A percentile compares a stretch with the other conserved stretches of the same genome.
Evolutionary conservation across 2,797 vertebrate species (phyloP).

Genomic region (Prunella strophiata): DNA sequence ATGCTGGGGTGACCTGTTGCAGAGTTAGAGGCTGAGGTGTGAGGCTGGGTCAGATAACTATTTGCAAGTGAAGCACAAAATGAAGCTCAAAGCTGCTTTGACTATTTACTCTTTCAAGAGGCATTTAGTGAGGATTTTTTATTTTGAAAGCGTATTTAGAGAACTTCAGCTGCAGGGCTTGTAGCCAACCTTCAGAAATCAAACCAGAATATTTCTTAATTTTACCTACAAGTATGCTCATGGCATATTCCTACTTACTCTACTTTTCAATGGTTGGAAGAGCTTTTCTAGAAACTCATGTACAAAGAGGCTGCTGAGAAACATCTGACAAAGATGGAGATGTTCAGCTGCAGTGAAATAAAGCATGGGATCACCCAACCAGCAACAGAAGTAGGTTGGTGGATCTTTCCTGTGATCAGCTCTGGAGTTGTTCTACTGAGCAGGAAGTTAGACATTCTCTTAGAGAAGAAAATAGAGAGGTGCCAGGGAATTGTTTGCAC

Average conservation of each 20-base stretch:
- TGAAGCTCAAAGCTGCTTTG: neutral
- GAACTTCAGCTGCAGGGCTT: neutral
- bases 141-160: neutral
- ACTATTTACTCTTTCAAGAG: neutral
- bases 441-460: neutral
- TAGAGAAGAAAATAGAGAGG: neutral
- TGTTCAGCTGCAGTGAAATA: neutral
- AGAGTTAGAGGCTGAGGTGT: conserved; percentile 6
- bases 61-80: conserved; percentile 2
- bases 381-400: neutral
- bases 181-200: neutral
- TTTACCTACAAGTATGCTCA: neutral
- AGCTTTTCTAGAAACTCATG: neutral
- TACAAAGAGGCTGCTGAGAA: neutral
- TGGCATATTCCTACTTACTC: neutral
- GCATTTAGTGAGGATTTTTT: neutral
- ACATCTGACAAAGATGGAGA: neutral
- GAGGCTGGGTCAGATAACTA: neutral
- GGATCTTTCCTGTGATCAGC: neutral
- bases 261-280: neutral
- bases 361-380: neutral
- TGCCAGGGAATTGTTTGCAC: neutral
- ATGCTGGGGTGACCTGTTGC: neutral
- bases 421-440: neutral
- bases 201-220: neutral